phyloP scores from a whole-genome alignment of 1,140 invertebrate genomes.

The Physella acuta region DNA sequence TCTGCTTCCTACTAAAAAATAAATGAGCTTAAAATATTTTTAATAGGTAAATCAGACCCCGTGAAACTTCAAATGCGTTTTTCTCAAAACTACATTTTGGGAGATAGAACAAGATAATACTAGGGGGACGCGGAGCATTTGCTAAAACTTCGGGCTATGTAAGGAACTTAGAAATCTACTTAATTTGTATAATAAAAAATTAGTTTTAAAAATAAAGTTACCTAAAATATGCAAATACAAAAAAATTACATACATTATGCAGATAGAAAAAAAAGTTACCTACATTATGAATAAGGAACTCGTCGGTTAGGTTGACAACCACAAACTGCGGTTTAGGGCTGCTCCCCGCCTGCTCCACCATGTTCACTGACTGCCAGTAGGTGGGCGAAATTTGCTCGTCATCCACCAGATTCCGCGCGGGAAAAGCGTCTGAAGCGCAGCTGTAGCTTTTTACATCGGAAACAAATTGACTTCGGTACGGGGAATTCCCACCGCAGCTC shows the following conservation, averaged over 20 bases:
- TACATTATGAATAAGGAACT: neutral
- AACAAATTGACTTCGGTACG: neutral
- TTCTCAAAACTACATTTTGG: neutral
- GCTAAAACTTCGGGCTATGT: too few species aligned
- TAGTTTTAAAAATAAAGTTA: neutral
- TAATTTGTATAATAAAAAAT: neutral
- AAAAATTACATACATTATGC: neutral
- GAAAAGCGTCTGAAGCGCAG: neutral
- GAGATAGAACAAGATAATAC: neutral
- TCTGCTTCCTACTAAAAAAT: too few species aligned
- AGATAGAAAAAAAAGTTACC: neutral
- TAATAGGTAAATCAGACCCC: too few species aligned
- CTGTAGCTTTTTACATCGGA: neutral
- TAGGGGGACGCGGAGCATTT: neutral
- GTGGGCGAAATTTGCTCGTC: neutral
- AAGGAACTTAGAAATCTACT: too few species aligned
- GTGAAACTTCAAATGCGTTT: too few species aligned
- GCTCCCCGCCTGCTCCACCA: neutral
- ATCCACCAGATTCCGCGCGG: neutral
- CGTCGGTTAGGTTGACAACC: constrained; percentile 5
- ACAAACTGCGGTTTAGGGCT: neutral
- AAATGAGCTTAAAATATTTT: too few species aligned
- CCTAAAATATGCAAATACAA: neutral
- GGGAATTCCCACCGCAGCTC: neutral
- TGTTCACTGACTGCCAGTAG: constrained; percentile 14